Conservation (phyloP, 2,113 vertebrate species). For the Antigone vipio region DNA sequence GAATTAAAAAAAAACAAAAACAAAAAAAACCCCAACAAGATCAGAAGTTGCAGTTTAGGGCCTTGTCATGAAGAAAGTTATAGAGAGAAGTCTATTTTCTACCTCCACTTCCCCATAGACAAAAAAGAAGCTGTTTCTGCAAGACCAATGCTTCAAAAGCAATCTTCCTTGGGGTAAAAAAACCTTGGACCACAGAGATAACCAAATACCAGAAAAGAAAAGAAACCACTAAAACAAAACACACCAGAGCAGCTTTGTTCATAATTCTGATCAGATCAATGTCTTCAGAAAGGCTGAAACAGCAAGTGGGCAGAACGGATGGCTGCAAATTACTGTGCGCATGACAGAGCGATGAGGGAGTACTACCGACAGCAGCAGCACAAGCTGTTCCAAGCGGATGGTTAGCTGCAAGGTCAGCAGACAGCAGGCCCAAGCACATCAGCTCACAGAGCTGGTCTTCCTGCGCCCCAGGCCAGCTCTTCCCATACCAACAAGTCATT, state of each 20-base stretch:
- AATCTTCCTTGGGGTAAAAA: background rate
- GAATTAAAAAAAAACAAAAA: background rate
- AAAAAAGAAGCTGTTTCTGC: background rate
- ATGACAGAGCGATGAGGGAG: background rate
- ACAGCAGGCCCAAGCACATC: background rate
- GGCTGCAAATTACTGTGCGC: background rate
- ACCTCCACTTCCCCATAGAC: background rate
- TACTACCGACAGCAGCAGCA: background rate
- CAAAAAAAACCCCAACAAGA: background rate
- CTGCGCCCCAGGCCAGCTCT: background rate
- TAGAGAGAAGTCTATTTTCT: background rate
- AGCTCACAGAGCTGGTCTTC: background rate
- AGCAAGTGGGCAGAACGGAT: fast-evolving
- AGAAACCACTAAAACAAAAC: background rate
- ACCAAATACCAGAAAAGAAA: background rate
- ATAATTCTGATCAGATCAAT: fast-evolving
- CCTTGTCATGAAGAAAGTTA: background rate
- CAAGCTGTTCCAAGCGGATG: fast-evolving
- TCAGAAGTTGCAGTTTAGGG: background rate
- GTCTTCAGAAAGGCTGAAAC: background rate
- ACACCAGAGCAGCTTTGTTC: background rate
- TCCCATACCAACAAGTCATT: background rate
- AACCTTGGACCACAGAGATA: background rate
- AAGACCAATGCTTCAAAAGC: background rate
- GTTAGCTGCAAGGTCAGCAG: background rate